Percentiles rank a stretch among this genome's conserved stretches.
phyloP scores from a whole-genome alignment of 2,888 invertebrate genomes.

The Ctenicera cuprea region DNA sequence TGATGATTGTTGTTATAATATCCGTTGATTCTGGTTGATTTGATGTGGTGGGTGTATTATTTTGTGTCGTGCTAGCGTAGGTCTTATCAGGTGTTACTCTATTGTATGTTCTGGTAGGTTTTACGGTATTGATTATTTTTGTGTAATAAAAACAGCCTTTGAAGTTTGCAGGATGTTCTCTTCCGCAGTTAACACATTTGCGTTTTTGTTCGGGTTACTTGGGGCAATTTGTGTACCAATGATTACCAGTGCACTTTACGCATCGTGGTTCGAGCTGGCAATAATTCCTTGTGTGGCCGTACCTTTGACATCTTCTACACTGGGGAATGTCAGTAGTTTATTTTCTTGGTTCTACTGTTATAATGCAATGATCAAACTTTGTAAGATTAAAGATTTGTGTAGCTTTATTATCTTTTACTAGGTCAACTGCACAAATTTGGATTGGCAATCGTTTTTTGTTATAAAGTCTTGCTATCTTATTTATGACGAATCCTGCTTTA shows the following conservation, averaged over 20 bases:
- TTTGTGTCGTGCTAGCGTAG: background rate
- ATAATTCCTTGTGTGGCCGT: background rate
- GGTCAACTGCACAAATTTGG: no score
- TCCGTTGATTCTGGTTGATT: background rate
- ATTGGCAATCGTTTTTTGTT: no score
- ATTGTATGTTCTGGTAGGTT: background rate
- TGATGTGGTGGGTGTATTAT: background rate
- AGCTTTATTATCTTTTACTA: no score
- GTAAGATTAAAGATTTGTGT: no score
- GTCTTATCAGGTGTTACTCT: background rate
- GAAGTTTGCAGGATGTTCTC: background rate
- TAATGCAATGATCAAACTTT: no score
- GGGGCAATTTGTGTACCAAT: background rate
- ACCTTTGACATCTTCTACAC: no score
- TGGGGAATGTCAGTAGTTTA: no score
- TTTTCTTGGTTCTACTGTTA: no score
- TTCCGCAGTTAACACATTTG: background rate
- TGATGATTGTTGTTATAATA: background rate
- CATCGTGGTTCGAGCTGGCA: background rate
- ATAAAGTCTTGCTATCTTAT: no score
- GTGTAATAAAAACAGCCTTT: background rate
- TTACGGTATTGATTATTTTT: no score
- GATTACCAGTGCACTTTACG: background rate
- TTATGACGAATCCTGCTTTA: no score
- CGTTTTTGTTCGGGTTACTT: background rate